Evolutionary conservation across 2,113 vertebrate genomes (phyloP).

Genomic region (Scophthalmus maximus): DNA sequence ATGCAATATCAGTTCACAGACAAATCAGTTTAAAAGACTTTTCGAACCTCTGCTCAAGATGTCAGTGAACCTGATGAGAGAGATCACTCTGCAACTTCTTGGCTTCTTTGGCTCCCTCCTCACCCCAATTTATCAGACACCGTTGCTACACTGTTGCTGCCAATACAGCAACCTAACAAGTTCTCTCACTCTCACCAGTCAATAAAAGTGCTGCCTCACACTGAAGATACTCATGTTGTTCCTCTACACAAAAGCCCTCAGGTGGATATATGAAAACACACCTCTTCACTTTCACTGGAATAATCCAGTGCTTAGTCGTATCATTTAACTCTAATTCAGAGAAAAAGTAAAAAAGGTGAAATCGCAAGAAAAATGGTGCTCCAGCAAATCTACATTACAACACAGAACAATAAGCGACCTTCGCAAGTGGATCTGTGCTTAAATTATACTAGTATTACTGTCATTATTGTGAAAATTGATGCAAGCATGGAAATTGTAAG

Average conservation of each 20-base stretch:
- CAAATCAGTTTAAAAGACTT: constrained; percentile 2
- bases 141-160: not conserved
- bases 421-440: not conserved
- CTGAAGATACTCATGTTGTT: constrained; percentile 15
- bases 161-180: not conserved
- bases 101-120: not conserved
- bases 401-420: not conserved
- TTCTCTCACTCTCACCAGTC: not conserved
- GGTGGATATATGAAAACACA: constrained; percentile 33
- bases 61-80: not conserved
- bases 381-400: not conserved
- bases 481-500: too few species aligned
- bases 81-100: constrained; percentile 1
- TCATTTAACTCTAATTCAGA: not conserved
- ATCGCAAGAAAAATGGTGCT: too few species aligned
- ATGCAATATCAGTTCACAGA: constrained; percentile 22
- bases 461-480: constrained; percentile 12
- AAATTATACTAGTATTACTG: not conserved
- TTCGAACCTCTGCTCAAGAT: constrained; percentile 12
- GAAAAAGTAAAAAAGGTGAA: not conserved
- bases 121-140: not conserved
- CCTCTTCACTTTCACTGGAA: not conserved
- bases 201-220: constrained; percentile 19
- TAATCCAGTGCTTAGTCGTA: not conserved
- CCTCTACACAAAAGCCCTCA: constrained; percentile 18